Evolutionary conservation across 2,888 invertebrate species (phyloP), one percentile per base, ranked within the genome.

Genomic region (Perithous albicinctus): DNA sequence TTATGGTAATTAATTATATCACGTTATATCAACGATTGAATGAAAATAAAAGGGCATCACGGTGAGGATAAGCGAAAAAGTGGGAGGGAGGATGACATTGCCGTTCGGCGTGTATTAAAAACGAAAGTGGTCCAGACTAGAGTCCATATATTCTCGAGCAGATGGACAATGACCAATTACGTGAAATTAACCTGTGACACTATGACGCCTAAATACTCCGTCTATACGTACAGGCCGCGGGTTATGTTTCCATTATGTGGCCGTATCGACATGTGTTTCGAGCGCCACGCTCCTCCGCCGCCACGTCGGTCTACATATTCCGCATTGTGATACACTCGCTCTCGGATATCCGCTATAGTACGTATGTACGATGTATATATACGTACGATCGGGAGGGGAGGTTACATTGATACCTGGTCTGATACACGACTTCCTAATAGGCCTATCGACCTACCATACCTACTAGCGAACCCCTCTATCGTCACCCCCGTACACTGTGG

Each of bases 191-290:
- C 91, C 89, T 87, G 87, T 90, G 91, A 91, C 91, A 91, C 90
- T 88, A 86, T 91, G 91, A 90, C 89, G 91, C 89, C 90, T 89
- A 91, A 91, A 91, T 91, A 90, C 89, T 77, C 77, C 67, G 61
- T 77, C 66, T 73, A 84, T 86, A 87, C 76, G 77, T 82, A 82
- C 74, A 81, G 66, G 76, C 88, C 86, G 29, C 29, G 56, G 89
- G 91, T 91, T 91, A 91, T 91, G 91, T 91, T 89, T 90, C 91
- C 90, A 91, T 91, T 91, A 91, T 91, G 91, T 89, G 91, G 91
- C 90, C 88, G 89, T 91, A 91, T 91, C 90, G 91, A 91, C 91
- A 91, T 90, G 91, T 91, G 91, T 91, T 91, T 89, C 90, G 88
- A 87, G 87, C 88, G 82, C 82, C 85, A 80, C 77, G 83, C 77